Conservation (phyloP, 2,888 invertebrate genomes). For the Palloptera scutellata region DNA sequence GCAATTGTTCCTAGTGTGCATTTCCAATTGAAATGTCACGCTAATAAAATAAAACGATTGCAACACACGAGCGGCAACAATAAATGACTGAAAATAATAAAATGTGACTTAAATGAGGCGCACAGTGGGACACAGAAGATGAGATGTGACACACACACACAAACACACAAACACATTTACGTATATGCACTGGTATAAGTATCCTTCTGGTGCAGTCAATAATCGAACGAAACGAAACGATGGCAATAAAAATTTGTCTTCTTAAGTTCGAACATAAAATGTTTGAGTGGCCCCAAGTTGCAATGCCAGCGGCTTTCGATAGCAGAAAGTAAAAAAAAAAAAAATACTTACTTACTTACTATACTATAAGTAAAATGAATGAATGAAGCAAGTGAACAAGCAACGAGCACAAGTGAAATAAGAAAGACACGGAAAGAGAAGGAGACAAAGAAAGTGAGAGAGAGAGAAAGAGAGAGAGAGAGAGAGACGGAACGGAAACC, state of each 20-base stretch:
- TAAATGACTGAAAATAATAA: conserved; percentile 26
- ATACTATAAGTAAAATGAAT: neutral
- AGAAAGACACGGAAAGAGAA: neutral
- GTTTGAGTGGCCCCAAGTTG: neutral
- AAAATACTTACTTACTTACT: too few relatives aligned
- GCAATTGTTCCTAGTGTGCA: conserved; percentile 30
- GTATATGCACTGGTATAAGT: neutral
- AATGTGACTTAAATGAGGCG: neutral
- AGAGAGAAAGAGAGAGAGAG: neutral
- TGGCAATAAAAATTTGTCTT: conserved; percentile 18
- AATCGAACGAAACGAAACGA: conserved; percentile 31
- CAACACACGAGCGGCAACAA: conserved; percentile 14
- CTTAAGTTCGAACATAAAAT: conserved; percentile 7
- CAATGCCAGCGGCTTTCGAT: neutral
- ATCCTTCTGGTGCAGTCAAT: conserved; percentile 24
- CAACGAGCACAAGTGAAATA: neutral
- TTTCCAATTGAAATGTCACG: conserved; percentile 33
- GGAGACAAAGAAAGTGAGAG: neutral
- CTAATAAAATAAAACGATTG: conserved; percentile 28
- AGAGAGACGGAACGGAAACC: neutral
- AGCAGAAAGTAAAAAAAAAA: neutral
- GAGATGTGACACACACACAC: neutral
- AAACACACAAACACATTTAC: neutral
- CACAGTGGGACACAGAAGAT: neutral
- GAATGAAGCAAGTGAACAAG: neutral